A percentile compares a stretch with the other conserved stretches of the same genome.
Evolutionary conservation across 2,888 invertebrate species (phyloP).

Genomic region (Agonopterix alstromeriana): DNA sequence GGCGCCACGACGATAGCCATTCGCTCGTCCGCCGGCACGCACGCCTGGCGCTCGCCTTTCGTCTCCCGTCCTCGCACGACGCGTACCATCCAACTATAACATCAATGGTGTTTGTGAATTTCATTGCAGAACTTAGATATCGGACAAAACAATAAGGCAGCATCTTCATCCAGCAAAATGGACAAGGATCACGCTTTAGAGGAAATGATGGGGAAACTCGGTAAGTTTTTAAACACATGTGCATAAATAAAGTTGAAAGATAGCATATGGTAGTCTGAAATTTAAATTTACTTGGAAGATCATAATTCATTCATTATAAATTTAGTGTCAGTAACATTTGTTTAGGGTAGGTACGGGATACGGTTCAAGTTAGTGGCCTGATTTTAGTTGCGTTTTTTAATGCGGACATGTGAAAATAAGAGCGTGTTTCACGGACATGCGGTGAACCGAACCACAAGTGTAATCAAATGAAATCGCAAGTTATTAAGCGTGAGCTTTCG

Average conservation of each 20-base stretch:
- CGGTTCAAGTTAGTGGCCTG: not conserved
- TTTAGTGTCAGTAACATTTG: not conserved
- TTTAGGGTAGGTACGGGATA: too few relatives aligned
- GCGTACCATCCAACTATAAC: slow-evolving; percentile 15
- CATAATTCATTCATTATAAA: not conserved
- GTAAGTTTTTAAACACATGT: slow-evolving; percentile 31
- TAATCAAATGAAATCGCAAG: not conserved
- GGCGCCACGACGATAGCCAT: slow-evolving; percentile 29
- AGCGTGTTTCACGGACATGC: not conserved
- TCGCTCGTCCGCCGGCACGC: slow-evolving; percentile 62
- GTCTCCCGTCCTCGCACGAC: slow-evolving; percentile 30
- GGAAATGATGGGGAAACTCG: slow-evolving; percentile 81
- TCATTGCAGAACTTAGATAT: slow-evolving; percentile 38
- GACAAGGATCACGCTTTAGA: slow-evolving; percentile 80
- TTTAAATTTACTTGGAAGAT: not conserved
- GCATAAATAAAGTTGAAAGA: too few relatives aligned
- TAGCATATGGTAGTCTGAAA: slow-evolving; percentile 37
- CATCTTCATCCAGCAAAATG: slow-evolving; percentile 44
- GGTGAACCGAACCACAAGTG: not conserved
- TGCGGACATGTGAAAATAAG: not conserved
- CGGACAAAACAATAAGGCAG: slow-evolving; percentile 11
- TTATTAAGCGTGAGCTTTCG: not conserved
- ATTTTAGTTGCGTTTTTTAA: not conserved
- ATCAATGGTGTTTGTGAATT: slow-evolving; percentile 60
- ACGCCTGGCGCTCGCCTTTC: slow-evolving; percentile 42